Conservation (phyloP, 2,797 vertebrate genomes). For the Antennarius maculatus region DNA sequence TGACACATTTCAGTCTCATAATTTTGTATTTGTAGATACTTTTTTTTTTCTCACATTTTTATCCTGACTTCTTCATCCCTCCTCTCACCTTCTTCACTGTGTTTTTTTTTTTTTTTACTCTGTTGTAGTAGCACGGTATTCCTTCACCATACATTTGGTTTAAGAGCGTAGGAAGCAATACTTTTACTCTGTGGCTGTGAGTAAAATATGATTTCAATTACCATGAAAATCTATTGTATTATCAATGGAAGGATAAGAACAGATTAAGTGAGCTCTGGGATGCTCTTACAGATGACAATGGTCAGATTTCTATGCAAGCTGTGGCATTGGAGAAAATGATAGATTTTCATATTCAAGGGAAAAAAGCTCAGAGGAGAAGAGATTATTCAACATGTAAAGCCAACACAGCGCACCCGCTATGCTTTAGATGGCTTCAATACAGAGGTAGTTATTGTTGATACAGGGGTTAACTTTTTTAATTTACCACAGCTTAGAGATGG, state of each 20-base stretch:
- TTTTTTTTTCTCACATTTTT: conserved; percentile 20
- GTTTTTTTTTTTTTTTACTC: conserved; percentile 13
- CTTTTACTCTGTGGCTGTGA: conserved; percentile 55
- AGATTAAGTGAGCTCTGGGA: conserved; percentile 64
- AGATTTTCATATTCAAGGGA: conserved; percentile 23
- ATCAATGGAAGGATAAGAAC: conserved; percentile 67
- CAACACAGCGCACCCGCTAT: conserved; percentile 22
- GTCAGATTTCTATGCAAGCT: conserved; percentile 62
- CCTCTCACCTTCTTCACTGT: conserved; percentile 7
- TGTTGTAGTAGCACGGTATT: conserved; percentile 34
- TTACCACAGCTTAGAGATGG: no score
- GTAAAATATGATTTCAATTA: conserved; percentile 73
- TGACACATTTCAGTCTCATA: conserved; percentile 12
- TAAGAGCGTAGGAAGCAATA: conserved; percentile 52
- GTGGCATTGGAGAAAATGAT: conserved; percentile 36
- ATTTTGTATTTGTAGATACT: conserved; percentile 2
- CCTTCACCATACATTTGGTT: conserved; percentile 48
- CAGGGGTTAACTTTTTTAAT: neutral
- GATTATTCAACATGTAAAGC: conserved; percentile 38
- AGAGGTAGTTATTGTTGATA: neutral
- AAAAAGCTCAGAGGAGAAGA: conserved; percentile 47
- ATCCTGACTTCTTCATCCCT: conserved; percentile 8
- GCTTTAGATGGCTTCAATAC: conserved; percentile 10
- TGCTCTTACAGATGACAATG: conserved; percentile 57
- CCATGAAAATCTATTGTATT: conserved; percentile 70